Evolutionary conservation across 2,113 vertebrate species (phyloP).

Genomic region (Cololabis saira): DNA sequence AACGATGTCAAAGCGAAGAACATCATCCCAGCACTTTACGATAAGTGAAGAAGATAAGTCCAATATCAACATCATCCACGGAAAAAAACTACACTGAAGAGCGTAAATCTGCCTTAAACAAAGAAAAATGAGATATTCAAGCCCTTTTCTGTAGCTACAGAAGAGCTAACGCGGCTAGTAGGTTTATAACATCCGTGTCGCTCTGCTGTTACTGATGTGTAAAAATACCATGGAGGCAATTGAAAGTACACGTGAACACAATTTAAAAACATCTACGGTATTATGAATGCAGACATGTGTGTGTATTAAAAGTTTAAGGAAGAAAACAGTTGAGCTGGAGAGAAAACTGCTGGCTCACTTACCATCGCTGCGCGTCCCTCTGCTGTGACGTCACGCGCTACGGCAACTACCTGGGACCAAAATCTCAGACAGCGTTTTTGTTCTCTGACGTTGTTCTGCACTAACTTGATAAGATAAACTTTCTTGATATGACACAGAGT

Average conservation of each 20-base stretch:
- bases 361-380: constrained; percentile 78
- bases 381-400: constrained; percentile 66
- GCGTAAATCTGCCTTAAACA: no score
- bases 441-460: neutral
- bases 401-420: constrained; percentile 39
- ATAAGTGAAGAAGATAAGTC: no score
- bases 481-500: neutral
- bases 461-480: neutral
- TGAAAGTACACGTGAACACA: rapidly evolving
- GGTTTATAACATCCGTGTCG: neutral
- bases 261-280: rapidly evolving
- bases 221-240: neutral
- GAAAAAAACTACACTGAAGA: no score
- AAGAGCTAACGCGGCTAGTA: constrained; percentile 45
- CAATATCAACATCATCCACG: no score
- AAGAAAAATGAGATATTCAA: no score
- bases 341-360: constrained; percentile 83
- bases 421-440: neutral
- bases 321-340: constrained; percentile 1
- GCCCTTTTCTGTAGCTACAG: constrained; percentile 2
- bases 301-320: neutral
- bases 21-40: no score
- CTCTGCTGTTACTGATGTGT: neutral
- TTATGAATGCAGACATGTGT: rapidly evolving
- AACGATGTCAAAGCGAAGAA: no score